Percentiles rank a stretch among this genome's conserved stretches.
Evolutionary conservation across 2,113 vertebrate genomes (phyloP).

Genomic region (Lates calcarifer): DNA sequence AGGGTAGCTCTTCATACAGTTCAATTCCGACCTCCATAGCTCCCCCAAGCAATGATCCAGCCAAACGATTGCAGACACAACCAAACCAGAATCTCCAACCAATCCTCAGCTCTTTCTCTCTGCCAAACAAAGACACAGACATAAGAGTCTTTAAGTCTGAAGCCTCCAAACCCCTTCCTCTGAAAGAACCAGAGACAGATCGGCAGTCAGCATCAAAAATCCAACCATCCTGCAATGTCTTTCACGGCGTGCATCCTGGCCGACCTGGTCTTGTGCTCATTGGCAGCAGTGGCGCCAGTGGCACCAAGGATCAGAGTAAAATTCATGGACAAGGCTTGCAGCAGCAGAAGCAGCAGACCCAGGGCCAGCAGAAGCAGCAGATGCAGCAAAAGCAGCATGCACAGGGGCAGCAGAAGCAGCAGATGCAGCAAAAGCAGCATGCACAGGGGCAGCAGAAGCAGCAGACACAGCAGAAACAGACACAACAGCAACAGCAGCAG

Average conservation of each 20-base stretch:
- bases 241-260: slow-evolving; percentile 47
- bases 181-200: slow-evolving; percentile 39
- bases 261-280: slow-evolving; percentile 53
- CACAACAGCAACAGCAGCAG: not conserved
- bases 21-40: slow-evolving; percentile 14
- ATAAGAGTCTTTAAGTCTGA: slow-evolving; percentile 40
- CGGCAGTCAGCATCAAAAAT: not conserved
- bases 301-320: not conserved
- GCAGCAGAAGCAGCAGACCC: slow-evolving; percentile 1
- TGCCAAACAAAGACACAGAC: slow-evolving; percentile 51
- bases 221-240: not conserved
- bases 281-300: not conserved
- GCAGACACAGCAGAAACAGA: not conserved
- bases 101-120: slow-evolving; percentile 8
- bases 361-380: not conserved
- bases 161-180: slow-evolving; percentile 37
- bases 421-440: not conserved
- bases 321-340: not conserved
- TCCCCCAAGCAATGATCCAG: accelerated
- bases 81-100: not conserved
- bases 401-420: not conserved
- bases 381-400: not conserved
- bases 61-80: not conserved
- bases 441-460: not conserved
- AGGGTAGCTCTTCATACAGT: slow-evolving; percentile 2